phyloP scores from a whole-genome alignment of 2,888 invertebrate genomes.

The Bhutanitis thaidina region DNA sequence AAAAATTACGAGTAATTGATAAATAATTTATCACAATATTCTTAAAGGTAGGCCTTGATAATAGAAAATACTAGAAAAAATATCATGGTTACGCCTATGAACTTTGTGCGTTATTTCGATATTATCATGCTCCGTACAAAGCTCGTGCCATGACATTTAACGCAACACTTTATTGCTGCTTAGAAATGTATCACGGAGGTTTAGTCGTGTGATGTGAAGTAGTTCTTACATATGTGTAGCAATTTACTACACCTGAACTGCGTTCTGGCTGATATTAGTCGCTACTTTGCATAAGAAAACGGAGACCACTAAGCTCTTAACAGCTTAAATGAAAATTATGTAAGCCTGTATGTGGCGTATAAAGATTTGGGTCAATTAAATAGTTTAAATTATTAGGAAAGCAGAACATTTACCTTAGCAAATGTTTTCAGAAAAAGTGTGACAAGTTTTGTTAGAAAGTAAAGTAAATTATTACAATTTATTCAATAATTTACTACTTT shows the following conservation, averaged over 20 bases:
- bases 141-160: slow-evolving; percentile 18
- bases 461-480: too few species aligned
- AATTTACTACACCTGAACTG: slow-evolving; percentile 53
- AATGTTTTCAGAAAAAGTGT: background rate
- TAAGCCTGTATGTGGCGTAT: slow-evolving; percentile 33
- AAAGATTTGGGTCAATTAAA: slow-evolving; percentile 19
- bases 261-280: slow-evolving; percentile 34
- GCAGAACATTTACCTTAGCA: slow-evolving; percentile 4
- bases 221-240: slow-evolving; percentile 48
- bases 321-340: slow-evolving; percentile 59
- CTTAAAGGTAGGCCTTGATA: too few species aligned
- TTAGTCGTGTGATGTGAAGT: slow-evolving; percentile 13
- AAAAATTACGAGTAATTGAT: too few species aligned
- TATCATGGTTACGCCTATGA: slow-evolving; percentile 13
- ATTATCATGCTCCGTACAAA: slow-evolving; percentile 21
- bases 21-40: too few species aligned
- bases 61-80: background rate
- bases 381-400: slow-evolving; percentile 14
- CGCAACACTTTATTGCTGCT: slow-evolving; percentile 7
- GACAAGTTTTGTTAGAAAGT: too few species aligned
- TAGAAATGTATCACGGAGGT: slow-evolving; percentile 11
- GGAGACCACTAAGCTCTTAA: slow-evolving; percentile 55
- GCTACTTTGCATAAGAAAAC: slow-evolving; percentile 58
- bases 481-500: too few species aligned
- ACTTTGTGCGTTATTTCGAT: slow-evolving; percentile 15